These are phyloP conservation scores for Malaclemys terrapin DNA, from an alignment of 2,113 vertebrate genomes.

Conservation along the genomic window DNA sequence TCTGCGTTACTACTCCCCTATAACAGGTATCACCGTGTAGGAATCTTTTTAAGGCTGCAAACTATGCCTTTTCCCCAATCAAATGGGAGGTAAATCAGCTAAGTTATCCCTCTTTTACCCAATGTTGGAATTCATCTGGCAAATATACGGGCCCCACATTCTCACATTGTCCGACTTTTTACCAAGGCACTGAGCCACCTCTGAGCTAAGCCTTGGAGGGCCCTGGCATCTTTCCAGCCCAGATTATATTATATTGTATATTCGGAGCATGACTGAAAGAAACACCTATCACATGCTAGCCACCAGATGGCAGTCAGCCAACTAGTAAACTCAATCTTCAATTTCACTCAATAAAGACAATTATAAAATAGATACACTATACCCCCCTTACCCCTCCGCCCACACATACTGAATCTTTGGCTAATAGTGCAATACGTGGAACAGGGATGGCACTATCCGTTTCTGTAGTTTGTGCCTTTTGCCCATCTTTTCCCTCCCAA, in stretches of 20 bases:
- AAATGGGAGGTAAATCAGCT: fast-evolving
- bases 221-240: neutral
- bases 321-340: neutral
- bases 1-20: neutral
- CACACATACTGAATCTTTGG: fast-evolving
- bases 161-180: neutral
- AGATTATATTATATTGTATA: fast-evolving
- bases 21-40: neutral
- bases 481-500: neutral
- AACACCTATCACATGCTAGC: neutral
- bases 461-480: neutral
- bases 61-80: neutral
- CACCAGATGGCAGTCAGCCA: neutral
- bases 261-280: neutral
- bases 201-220: neutral
- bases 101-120: neutral
- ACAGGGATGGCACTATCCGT: fast-evolving
- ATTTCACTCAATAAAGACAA: neutral
- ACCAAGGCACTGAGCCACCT: neutral
- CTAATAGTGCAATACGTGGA: fast-evolving
- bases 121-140: no score
- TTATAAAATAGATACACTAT: fast-evolving
- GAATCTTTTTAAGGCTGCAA: neutral
- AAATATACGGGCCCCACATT: neutral
- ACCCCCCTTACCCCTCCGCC: fast-evolving